Conservation (phyloP, 2,797 vertebrate species). For the Gadopsis bispinosus region DNA sequence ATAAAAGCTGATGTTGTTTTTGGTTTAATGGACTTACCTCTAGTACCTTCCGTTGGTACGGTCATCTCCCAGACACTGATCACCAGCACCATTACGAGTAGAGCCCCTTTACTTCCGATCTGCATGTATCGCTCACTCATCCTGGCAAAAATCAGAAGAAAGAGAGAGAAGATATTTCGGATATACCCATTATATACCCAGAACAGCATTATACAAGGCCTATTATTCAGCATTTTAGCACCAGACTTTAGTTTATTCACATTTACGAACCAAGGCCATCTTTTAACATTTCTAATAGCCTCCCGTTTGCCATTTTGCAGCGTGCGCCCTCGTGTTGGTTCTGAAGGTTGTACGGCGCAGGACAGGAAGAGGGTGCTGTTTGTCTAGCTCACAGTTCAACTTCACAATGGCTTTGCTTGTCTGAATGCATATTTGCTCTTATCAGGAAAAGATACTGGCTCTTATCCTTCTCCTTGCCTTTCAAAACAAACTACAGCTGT, state of each 20-base stretch:
- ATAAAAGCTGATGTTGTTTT: background rate
- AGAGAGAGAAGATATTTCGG: conserved; percentile 35
- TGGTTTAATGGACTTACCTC: conserved; percentile 85
- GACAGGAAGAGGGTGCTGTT: conserved; percentile 19
- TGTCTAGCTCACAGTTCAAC: conserved; percentile 13
- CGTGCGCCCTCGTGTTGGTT: background rate
- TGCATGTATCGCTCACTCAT: conserved; percentile 93
- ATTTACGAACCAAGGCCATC: background rate
- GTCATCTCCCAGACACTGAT: conserved; percentile 91
- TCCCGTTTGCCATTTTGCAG: background rate
- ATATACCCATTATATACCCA: background rate
- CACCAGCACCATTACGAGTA: conserved; percentile 93
- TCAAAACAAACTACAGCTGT: conserved; percentile 62
- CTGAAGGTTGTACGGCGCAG: background rate
- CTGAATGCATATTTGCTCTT: conserved; percentile 40
- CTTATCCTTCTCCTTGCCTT: conserved; percentile 39
- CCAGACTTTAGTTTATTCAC: background rate
- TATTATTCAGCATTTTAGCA: background rate
- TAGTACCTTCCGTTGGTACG: conserved; percentile 87
- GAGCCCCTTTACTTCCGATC: conserved; percentile 91
- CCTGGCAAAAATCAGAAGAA: conserved; percentile 80
- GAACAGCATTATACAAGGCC: background rate
- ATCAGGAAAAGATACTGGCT: conserved; percentile 24
- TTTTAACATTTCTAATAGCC: background rate
- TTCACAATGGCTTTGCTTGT: conserved; percentile 12